Conservation (phyloP, 2,113 vertebrate genomes). For the Rhabdomys dilectus region DNA sequence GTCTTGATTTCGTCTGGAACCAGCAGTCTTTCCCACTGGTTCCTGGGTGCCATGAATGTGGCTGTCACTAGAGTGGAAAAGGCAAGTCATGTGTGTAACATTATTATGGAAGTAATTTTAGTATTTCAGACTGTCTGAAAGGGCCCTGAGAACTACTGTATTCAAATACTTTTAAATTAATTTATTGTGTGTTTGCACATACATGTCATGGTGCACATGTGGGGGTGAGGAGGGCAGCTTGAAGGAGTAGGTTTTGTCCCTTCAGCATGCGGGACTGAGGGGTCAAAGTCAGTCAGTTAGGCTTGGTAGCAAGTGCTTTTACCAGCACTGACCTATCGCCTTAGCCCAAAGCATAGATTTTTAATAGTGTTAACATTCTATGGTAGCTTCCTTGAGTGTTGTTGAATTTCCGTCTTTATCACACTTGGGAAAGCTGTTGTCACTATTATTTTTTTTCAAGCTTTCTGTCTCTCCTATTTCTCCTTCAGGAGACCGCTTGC, state of each 20-base stretch:
- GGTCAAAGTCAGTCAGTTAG: not conserved
- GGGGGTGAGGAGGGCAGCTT: not conserved
- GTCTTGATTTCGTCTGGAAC: not conserved
- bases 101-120: conserved; percentile 29
- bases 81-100: not conserved
- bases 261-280: no score
- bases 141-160: not conserved
- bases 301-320: not conserved
- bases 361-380: not conserved
- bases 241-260: not conserved
- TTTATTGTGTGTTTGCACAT: not conserved
- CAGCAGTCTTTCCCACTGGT: not conserved
- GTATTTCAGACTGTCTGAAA: not conserved
- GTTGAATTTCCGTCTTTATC: not conserved
- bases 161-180: not conserved
- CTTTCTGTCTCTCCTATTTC: not conserved
- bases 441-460: not conserved
- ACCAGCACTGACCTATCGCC: not conserved
- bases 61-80: not conserved
- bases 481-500: not conserved
- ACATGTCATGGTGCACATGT: not conserved
- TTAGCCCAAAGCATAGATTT: not conserved
- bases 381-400: not conserved
- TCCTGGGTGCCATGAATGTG: not conserved
- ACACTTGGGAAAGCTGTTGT: not conserved